Evolutionary conservation across 2,888 invertebrate species (phyloP).

Genomic region (Therioaphis trifolii): DNA sequence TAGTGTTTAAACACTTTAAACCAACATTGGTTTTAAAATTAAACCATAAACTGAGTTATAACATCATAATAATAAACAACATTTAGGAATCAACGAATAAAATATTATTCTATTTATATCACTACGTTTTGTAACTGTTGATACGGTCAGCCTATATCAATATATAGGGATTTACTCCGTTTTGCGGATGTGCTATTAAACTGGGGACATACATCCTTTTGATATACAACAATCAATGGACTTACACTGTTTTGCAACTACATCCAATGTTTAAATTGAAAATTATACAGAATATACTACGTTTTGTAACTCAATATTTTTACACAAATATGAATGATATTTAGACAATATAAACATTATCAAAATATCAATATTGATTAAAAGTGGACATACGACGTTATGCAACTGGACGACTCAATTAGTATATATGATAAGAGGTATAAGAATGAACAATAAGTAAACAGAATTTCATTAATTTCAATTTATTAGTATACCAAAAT

Average conservation of each 20-base stretch:
- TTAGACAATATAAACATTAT: too few relatives aligned
- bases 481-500: too few relatives aligned
- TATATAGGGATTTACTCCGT: conserved; percentile 15
- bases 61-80: not conserved
- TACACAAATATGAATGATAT: too few relatives aligned
- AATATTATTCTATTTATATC: too few relatives aligned
- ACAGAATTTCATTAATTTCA: too few relatives aligned
- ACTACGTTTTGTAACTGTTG: not conserved
- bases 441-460: too few relatives aligned
- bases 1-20: not conserved
- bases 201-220: not conserved
- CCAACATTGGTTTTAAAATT: not conserved
- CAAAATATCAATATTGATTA: too few relatives aligned
- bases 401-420: too few relatives aligned
- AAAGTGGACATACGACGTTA: too few relatives aligned
- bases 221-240: conserved; percentile 2
- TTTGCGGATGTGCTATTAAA: conserved; percentile 14
- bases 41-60: not conserved
- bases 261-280: conserved; percentile 7
- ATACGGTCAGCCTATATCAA: not conserved
- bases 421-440: too few relatives aligned
- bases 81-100: not conserved
- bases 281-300: conserved; percentile 19
- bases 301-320: not conserved
- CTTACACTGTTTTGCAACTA: conserved; percentile 23